A percentile compares a stretch with the other conserved stretches of the same genome.
These are phyloP conservation scores for Dromius quadrimaculatus DNA, from an alignment of 2,888 invertebrate genomes.

Conservation along the genomic window DNA sequence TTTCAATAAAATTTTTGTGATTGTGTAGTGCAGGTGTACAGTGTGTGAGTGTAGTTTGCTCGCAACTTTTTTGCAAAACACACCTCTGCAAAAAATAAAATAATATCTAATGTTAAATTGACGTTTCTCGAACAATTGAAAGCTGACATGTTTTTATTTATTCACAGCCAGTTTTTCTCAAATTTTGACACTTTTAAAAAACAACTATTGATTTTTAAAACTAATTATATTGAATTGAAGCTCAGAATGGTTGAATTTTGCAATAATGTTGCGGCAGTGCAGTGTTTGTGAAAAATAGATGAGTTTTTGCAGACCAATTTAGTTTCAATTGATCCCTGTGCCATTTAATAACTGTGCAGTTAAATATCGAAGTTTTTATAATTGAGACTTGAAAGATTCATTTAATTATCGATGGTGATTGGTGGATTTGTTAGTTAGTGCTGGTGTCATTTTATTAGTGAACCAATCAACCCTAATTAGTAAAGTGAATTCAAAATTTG, in stretches of 20 bases:
- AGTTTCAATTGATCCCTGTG: slow-evolving; percentile 52
- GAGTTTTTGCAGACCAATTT: slow-evolving; percentile 55
- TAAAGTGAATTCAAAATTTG: slow-evolving; percentile 49
- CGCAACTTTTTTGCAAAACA: slow-evolving; percentile 37
- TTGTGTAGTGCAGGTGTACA: slow-evolving; percentile 52
- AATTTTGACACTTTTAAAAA: neutral
- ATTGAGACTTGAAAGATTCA: neutral
- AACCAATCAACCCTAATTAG: slow-evolving; percentile 44
- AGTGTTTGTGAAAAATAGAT: slow-evolving; percentile 56
- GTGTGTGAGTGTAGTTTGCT: slow-evolving; percentile 51
- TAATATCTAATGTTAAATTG: too few relatives aligned
- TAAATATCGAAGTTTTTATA: slow-evolving; percentile 6
- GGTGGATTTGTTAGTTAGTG: slow-evolving; percentile 45
- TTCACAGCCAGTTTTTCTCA: too few relatives aligned
- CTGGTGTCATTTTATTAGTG: slow-evolving; percentile 42
- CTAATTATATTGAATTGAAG: too few relatives aligned
- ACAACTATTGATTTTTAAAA: neutral
- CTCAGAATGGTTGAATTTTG: slow-evolving; percentile 46
- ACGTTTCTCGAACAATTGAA: neutral
- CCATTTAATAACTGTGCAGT: slow-evolving; percentile 49
- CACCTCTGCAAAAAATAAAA: slow-evolving; percentile 14
- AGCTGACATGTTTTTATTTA: neutral
- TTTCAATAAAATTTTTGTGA: slow-evolving; percentile 42
- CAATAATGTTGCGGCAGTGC: slow-evolving; percentile 41
- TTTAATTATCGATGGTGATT: slow-evolving; percentile 41